Percentiles rank a stretch among this genome's conserved stretches.
phyloP scores from a whole-genome alignment of 2,888 invertebrate genomes.

The Deroplatys truncata region DNA sequence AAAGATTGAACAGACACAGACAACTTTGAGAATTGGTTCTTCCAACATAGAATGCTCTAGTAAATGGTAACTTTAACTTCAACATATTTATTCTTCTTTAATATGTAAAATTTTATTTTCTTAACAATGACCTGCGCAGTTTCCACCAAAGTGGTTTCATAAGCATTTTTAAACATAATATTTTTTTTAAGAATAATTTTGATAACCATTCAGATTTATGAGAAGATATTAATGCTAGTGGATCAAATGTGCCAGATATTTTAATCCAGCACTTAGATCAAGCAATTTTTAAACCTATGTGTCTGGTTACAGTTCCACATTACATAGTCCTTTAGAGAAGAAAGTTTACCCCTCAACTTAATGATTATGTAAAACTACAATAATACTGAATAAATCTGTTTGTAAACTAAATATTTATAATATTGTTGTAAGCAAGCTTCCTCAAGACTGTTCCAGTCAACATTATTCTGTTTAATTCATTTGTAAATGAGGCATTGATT shows the following conservation, averaged over 20 bases:
- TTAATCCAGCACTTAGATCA: background rate
- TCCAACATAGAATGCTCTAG: background rate
- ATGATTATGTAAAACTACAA: no score
- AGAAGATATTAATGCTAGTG: background rate
- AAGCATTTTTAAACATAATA: background rate
- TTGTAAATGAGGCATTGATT: no score
- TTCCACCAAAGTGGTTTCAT: background rate
- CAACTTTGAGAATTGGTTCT: background rate
- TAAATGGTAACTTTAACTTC: no score
- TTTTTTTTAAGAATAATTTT: background rate
- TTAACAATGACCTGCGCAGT: background rate
- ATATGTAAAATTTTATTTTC: background rate
- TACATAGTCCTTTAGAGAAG: no score
- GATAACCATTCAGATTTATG: background rate
- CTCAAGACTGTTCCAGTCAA: no score
- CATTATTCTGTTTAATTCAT: no score
- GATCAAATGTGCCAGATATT: background rate
- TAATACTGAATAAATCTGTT: no score
- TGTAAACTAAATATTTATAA: no score
- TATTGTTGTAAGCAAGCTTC: no score
- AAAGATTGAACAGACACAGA: conserved; percentile 3
- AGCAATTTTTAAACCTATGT: no score
- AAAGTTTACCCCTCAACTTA: no score
- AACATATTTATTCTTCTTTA: background rate
- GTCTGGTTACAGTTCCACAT: no score